These are phyloP conservation scores for Pseudomyrmex concolor DNA, from an alignment of 1,140 invertebrate genomes.

Conservation along the genomic window DNA sequence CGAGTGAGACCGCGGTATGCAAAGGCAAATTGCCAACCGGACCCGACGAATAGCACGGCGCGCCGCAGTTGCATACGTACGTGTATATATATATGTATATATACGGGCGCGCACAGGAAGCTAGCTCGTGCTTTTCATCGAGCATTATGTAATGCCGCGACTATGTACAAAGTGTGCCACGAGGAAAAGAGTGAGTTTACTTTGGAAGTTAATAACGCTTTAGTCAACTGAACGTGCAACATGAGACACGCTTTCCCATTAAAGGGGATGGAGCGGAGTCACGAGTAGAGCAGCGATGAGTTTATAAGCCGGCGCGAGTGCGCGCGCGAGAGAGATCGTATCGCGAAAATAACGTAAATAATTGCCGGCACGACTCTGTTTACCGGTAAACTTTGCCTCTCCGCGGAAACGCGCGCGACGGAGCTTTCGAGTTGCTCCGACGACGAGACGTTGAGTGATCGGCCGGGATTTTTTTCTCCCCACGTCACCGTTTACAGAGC, in stretches of 20 bases:
- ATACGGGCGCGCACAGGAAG: neutral
- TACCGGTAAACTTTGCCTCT: slow-evolving; percentile 35
- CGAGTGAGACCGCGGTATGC: slow-evolving; percentile 63
- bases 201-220: slow-evolving; percentile 66
- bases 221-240: slow-evolving; percentile 54
- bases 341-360: slow-evolving; percentile 51
- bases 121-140: slow-evolving; percentile 61
- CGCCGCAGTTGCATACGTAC: slow-evolving; percentile 51
- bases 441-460: slow-evolving; percentile 26
- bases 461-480: neutral
- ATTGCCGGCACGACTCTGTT: slow-evolving; percentile 18
- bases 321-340: slow-evolving; percentile 11
- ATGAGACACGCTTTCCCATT: slow-evolving; percentile 39
- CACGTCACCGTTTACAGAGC: slow-evolving; percentile 1
- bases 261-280: slow-evolving; percentile 52
- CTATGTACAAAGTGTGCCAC: slow-evolving; percentile 13
- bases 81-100: neutral
- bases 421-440: neutral
- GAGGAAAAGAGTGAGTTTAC: slow-evolving; percentile 62
- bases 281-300: slow-evolving; percentile 33
- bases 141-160: slow-evolving; percentile 61
- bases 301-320: slow-evolving; percentile 36
- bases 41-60: slow-evolving; percentile 50
- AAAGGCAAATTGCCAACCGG: slow-evolving; percentile 71
- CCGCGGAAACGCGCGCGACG: neutral